Evolutionary conservation across 2,113 vertebrate species (phyloP), one percentile per base, ranked within the genome.

Genomic region (Clarias magur): DNA sequence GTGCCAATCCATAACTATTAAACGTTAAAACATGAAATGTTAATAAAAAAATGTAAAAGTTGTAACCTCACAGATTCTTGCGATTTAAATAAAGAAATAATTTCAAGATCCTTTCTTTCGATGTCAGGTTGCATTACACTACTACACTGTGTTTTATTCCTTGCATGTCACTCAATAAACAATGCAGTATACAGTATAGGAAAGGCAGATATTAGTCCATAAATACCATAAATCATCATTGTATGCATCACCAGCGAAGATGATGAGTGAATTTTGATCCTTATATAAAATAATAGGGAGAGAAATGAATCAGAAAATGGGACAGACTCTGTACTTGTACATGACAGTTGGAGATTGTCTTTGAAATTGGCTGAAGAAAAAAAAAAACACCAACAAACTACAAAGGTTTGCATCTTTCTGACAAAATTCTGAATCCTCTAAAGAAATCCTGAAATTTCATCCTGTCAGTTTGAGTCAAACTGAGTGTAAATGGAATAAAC

Each of bases 301-400:
- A n/a, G 75, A 78, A 79, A 79, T 79, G 7, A 79, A 56, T 48
- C 75, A 78, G 75, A 48, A 79, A 56, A 27, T 27, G n/a, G 12
- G 5, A 16, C 25, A 78, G 16, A 25, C 42, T 15, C n/a, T 57
- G 15, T 57, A 38, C n/a, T 54, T 27, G 34, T 78, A 23, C 6
- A 54, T n/a, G 5, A 8, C 4, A n/a, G 23, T 23, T 16, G 25
- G 23, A 54, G 15, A 78, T 27, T 19, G 54, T 1, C 12, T 54
- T 79, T 79, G 48, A n/a, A 79, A 54, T 79, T 79, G 6, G 27
- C 54, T 5, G 2, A 54, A n/a, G 42, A 4, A 56, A 27, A 81
- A 38, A 59, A 62, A 4, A 30, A 59, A 38, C 2, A 59, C 27
- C 7, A n/a, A 27, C 13, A 60, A 62, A 38, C 57, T 34, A 34